Evolutionary conservation across 2,888 invertebrate species (phyloP).

Genomic region (Dyspetes luteomarginatus): DNA sequence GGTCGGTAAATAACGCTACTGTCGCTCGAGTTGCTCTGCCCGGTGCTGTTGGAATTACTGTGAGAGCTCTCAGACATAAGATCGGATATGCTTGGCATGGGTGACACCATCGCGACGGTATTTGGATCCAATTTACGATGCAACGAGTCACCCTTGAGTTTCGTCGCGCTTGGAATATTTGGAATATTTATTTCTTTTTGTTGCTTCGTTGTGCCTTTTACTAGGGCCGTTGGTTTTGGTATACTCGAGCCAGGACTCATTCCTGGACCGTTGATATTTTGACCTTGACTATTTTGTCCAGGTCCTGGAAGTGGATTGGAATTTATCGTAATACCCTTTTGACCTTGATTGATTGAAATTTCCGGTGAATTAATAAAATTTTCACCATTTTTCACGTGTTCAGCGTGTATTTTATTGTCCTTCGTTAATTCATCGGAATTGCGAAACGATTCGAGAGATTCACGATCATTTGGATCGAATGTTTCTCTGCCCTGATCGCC

Average conservation of each 20-base stretch:
- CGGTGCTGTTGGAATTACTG: slow-evolving; percentile 85
- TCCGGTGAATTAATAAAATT: slow-evolving; percentile 12
- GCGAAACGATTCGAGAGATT: slow-evolving; percentile 17
- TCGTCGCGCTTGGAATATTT: slow-evolving; percentile 85
- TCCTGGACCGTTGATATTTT: slow-evolving; percentile 64
- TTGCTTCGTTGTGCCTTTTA: slow-evolving; percentile 94
- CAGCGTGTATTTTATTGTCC: slow-evolving; percentile 57
- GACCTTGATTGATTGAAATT: slow-evolving; percentile 37
- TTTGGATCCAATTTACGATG: slow-evolving; percentile 80
- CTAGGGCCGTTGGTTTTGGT: slow-evolving; percentile 95
- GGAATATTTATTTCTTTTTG: slow-evolving; percentile 84
- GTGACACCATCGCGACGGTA: slow-evolving; percentile 87
- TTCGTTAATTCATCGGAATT: slow-evolving; percentile 53
- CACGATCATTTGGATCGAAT: slow-evolving; percentile 37
- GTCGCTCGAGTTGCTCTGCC: slow-evolving; percentile 89
- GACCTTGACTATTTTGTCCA: slow-evolving; percentile 66
- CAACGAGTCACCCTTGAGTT: slow-evolving; percentile 79
- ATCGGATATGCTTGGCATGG: slow-evolving; percentile 88
- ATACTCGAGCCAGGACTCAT: slow-evolving; percentile 87
- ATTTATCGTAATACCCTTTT: slow-evolving; percentile 10
- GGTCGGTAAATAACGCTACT: slow-evolving; percentile 90
- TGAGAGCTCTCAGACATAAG: slow-evolving; percentile 89
- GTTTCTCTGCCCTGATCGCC: slow-evolving; percentile 34
- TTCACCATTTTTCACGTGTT: slow-evolving; percentile 35
- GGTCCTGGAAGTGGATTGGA: slow-evolving; percentile 66